Evolutionary conservation across 1,140 invertebrate species (phyloP).

Genomic region (Chymomyza costata): DNA sequence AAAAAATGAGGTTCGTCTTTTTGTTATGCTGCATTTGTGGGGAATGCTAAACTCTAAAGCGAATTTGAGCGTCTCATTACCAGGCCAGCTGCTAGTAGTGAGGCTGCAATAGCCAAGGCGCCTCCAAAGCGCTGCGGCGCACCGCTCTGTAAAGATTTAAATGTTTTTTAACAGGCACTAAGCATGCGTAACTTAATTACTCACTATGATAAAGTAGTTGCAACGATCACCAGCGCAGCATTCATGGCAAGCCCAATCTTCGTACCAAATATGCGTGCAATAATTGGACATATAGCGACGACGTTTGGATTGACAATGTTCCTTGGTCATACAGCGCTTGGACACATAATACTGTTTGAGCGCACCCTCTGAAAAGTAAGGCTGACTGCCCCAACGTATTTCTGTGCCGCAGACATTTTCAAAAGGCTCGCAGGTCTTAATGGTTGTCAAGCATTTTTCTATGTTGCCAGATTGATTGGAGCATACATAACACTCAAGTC

Average conservation of each 20-base stretch:
- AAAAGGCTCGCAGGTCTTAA: slow-evolving; percentile 90
- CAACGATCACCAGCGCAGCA: slow-evolving; percentile 98
- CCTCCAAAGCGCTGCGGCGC: slow-evolving; percentile 3
- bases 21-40: slow-evolving; percentile 6
- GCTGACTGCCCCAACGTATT: slow-evolving; percentile 93
- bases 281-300: slow-evolving; percentile 81
- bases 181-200: slow-evolving; percentile 71
- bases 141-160: slow-evolving; percentile 40
- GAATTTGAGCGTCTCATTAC: slow-evolving; percentile 2
- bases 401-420: slow-evolving; percentile 92
- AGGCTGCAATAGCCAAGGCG: slow-evolving; percentile 1
- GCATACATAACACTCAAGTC: slow-evolving; percentile 96
- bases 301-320: slow-evolving; percentile 84
- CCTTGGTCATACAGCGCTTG: slow-evolving; percentile 90
- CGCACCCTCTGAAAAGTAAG: slow-evolving; percentile 95
- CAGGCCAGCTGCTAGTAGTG: slow-evolving; percentile 19
- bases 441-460: slow-evolving; percentile 94
- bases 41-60: too few relatives aligned
- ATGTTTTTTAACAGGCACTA: not conserved
- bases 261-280: slow-evolving; percentile 97
- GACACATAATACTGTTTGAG: slow-evolving; percentile 96
- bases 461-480: slow-evolving; percentile 92
- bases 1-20: not conserved
- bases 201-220: slow-evolving; percentile 97
- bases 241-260: slow-evolving; percentile 98